Conservation (phyloP, 2,888 invertebrate genomes). For the Dolomedes plantarius region DNA sequence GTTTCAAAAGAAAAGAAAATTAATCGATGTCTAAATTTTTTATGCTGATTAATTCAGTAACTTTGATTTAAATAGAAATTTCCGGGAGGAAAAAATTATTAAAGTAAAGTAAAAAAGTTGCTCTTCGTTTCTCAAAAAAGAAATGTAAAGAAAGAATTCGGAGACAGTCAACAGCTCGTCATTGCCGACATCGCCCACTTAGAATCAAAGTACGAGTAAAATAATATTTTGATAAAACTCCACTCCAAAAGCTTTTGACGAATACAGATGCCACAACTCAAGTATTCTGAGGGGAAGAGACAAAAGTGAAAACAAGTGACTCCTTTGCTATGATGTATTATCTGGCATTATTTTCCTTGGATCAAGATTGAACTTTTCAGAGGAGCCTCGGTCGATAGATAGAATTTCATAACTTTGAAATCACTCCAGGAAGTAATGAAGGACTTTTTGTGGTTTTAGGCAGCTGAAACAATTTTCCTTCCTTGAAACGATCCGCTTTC, state of each 20-base stretch:
- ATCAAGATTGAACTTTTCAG: neutral
- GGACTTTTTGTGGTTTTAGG: neutral
- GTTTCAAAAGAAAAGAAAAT: no score
- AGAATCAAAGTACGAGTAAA: neutral
- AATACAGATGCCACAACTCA: neutral
- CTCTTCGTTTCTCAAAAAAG: no score
- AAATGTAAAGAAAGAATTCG: neutral
- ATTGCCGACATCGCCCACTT: neutral
- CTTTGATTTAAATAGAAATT: no score
- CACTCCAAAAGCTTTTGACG: neutral
- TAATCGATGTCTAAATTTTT: no score
- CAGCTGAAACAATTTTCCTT: neutral
- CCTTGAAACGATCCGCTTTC: neutral
- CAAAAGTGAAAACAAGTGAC: neutral
- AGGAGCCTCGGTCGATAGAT: neutral
- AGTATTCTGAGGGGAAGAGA: neutral
- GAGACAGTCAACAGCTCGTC: neutral
- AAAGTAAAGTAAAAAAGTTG: no score
- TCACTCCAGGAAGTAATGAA: neutral
- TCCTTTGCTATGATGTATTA: neutral
- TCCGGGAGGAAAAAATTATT: no score
- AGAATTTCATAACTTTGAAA: neutral
- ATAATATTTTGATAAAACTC: slow-evolving; percentile 10
- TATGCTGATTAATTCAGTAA: no score
- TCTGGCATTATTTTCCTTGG: neutral